Base-by-base conservation (phyloP, 2,797 vertebrate genomes). In the Karalla daura region DNA sequence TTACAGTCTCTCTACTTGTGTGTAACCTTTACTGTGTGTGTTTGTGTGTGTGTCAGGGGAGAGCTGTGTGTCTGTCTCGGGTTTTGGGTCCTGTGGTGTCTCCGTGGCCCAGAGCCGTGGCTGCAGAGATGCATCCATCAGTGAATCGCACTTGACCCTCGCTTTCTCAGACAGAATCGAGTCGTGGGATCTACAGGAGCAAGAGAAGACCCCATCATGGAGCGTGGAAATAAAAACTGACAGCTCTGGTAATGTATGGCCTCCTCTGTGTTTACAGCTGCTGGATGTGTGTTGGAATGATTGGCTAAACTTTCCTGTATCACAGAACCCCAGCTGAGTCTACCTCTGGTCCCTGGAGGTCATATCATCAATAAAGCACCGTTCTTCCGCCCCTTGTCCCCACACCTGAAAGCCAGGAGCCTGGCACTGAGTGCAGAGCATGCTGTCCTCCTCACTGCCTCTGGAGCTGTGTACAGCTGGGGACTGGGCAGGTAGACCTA, bases 361-460 rank as follows among this genome's bases (percentile, higher is more conserved):
- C 95, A 95, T 61, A 72, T 95, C 24, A 63, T 68, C 23, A 78
- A 81, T 0, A 88, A 82, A 23, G 88, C 92, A 2, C 96, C 96
- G 0, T 91, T 96, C 74, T 95, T 89, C 70, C 78, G 21, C 2
- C 30, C 93, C 0, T 85, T 98, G 45, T 84, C 92, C 0, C 75
- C 76, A 0, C 85, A 84, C 14, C 69, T 96, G 51, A 85, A 55
- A 20, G 95, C 90, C 1, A 93, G 80, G 32, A 91, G 77, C 41
- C 86, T 99, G 63, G 92, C 85, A 0, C 68, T 98, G 84, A 94
- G 96, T 13, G 69, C 83, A 0, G 95, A 95, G 45, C 97, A 98
- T n/a, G 94, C 58, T 0, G 1, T 97, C 46, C 87, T 95, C 7
- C 94, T 98, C 61, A 93, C 75, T 4, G 63, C 58, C 2, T 69